Conservation (phyloP, 1,140 invertebrate genomes). For the Pectinophora gossypiella region DNA sequence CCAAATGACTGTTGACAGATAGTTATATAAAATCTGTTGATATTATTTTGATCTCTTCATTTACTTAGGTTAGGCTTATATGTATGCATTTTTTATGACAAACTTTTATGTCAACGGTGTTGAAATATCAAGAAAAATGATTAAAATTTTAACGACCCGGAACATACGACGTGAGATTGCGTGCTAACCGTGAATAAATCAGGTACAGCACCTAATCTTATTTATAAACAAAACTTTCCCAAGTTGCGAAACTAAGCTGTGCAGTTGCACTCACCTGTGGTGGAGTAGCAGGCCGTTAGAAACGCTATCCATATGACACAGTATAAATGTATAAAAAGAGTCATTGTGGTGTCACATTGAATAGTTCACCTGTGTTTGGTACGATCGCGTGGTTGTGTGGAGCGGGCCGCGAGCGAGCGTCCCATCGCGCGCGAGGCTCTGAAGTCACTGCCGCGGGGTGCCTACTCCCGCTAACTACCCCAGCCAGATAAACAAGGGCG, state of each 20-base stretch:
- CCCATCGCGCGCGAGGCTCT: slow-evolving; percentile 65
- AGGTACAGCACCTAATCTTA: slow-evolving; percentile 4
- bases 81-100: too few relatives aligned
- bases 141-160: too few relatives aligned
- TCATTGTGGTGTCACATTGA: slow-evolving; percentile 56
- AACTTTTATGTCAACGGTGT: too few relatives aligned
- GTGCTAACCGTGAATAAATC: not conserved
- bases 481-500: slow-evolving; percentile 69
- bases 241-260: slow-evolving; percentile 50
- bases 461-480: too few relatives aligned
- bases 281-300: slow-evolving; percentile 51
- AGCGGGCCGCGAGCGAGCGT: slow-evolving; percentile 38
- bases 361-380: slow-evolving; percentile 52
- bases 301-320: slow-evolving; percentile 64
- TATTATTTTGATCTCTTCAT: too few relatives aligned
- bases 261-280: slow-evolving; percentile 60
- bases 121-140: too few relatives aligned
- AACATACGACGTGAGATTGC: too few relatives aligned
- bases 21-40: too few relatives aligned
- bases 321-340: slow-evolving; percentile 71
- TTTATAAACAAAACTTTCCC: slow-evolving; percentile 39
- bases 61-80: too few relatives aligned
- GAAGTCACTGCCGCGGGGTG: slow-evolving; percentile 68
- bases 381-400: slow-evolving; percentile 26
- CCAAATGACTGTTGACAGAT: too few relatives aligned